Evolutionary conservation across 2,797 vertebrate genomes (phyloP).

Genomic region (Loris lydekkerianus): DNA sequence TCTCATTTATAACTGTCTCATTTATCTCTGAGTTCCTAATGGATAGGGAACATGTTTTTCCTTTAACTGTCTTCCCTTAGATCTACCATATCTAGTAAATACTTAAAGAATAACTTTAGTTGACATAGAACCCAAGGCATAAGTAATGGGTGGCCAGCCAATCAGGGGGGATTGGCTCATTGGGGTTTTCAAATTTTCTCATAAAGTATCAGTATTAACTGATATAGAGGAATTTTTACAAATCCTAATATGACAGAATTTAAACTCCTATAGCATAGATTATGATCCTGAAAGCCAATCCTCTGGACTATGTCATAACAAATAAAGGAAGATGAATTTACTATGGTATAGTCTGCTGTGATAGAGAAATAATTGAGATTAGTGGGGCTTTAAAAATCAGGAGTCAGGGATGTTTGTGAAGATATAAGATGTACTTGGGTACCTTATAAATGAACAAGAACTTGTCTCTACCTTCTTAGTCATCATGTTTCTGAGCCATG

Average conservation of each 20-base stretch:
- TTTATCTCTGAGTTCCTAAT: background rate
- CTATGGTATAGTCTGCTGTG: background rate
- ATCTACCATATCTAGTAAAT: background rate
- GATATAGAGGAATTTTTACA: background rate
- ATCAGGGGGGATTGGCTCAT: background rate
- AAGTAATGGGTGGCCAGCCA: background rate
- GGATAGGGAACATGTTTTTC: background rate
- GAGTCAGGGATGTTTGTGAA: background rate
- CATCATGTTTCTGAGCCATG: conserved; percentile 30
- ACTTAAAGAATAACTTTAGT: background rate
- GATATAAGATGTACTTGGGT: background rate
- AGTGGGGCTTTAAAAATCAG: conserved; percentile 48
- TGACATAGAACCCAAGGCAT: conserved; percentile 6
- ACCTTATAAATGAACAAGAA: conserved; percentile 37
- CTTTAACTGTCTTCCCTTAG: conserved; percentile 23
- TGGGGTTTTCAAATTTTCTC: conserved; percentile 23
- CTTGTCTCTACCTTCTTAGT: conserved; percentile 40
- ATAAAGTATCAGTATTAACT: background rate
- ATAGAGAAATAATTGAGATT: background rate
- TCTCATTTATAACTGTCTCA: conserved; percentile 48
- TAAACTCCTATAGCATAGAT: conserved; percentile 40
- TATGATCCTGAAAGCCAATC: background rate
- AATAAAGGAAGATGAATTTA: background rate
- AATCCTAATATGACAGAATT: background rate
- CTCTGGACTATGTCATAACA: background rate